A percentile compares a stretch with the other conserved stretches of the same genome.
Conservation (phyloP, 2,113 vertebrate genomes). For the Hyaena hyaena region DNA sequence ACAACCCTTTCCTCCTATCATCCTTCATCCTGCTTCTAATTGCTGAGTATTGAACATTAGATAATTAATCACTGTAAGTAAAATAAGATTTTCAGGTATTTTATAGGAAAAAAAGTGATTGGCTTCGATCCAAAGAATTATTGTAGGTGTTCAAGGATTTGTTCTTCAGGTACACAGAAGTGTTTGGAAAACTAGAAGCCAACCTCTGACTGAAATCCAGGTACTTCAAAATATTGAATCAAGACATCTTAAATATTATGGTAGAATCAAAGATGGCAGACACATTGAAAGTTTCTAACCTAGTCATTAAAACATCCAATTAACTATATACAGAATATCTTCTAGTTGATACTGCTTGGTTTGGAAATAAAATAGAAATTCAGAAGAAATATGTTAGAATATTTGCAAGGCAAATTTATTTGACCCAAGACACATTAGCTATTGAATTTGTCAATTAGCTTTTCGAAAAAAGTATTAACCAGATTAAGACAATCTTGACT, state of each 20-base stretch:
- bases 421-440: not conserved
- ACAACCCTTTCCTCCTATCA: not conserved
- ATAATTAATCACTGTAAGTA: not conserved
- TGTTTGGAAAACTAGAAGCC: not conserved
- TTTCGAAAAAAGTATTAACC: not conserved
- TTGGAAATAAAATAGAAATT: not conserved
- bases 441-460: not conserved
- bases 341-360: not conserved
- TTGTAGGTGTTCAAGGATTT: not conserved
- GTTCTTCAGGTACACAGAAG: not conserved
- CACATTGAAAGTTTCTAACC: not conserved
- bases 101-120: not conserved
- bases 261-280: not conserved
- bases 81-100: not conserved
- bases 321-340: not conserved
- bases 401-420: not conserved
- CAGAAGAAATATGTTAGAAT: not conserved
- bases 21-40: conserved; percentile 6
- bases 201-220: not conserved
- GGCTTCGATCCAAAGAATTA: not conserved
- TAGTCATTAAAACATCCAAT: not conserved
- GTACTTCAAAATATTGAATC: not conserved
- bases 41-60: not conserved
- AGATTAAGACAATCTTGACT: not conserved
- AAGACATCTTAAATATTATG: not conserved